A percentile compares a stretch with the other conserved stretches of the same genome.
phyloP scores from a whole-genome alignment of 2,797 vertebrate genomes.

The Molothrus ater region DNA sequence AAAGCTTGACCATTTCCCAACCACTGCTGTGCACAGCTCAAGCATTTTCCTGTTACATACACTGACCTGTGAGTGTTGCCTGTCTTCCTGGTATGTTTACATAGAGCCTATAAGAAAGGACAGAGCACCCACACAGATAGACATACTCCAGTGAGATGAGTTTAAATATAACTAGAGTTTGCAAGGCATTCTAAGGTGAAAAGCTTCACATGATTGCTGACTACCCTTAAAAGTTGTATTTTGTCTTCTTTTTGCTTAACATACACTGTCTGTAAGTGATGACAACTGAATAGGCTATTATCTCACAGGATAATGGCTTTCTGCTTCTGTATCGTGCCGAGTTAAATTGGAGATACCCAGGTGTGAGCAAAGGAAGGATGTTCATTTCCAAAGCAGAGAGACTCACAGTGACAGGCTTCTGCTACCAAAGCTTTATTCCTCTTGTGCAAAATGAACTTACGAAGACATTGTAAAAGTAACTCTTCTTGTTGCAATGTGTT shows the following conservation, averaged over 20 bases:
- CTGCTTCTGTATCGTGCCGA: background rate
- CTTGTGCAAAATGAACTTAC: background rate
- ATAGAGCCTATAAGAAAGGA: background rate
- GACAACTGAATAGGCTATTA: background rate
- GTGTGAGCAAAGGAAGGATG: background rate
- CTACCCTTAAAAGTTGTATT: constrained; percentile 1
- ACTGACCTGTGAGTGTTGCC: background rate
- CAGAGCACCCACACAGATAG: background rate
- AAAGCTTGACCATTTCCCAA: background rate
- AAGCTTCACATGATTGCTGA: background rate
- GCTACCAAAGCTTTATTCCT: background rate
- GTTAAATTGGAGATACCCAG: background rate
- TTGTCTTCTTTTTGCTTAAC: background rate
- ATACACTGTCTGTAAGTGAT: background rate
- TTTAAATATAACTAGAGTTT: constrained; percentile 26
- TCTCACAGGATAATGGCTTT: background rate
- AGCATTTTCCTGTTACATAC: background rate
- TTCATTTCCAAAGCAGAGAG: background rate
- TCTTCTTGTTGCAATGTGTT: background rate
- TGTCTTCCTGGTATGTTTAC: background rate
- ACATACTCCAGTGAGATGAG: background rate
- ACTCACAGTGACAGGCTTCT: background rate
- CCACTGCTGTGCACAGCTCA: background rate
- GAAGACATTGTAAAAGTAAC: background rate
- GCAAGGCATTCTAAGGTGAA: constrained; percentile 35